Percentiles rank a stretch among this genome's conserved stretches.
Evolutionary conservation across 53 echinoderm and acorn worm genomes (phyloP).

Genomic region (Antedon mediterranea): DNA sequence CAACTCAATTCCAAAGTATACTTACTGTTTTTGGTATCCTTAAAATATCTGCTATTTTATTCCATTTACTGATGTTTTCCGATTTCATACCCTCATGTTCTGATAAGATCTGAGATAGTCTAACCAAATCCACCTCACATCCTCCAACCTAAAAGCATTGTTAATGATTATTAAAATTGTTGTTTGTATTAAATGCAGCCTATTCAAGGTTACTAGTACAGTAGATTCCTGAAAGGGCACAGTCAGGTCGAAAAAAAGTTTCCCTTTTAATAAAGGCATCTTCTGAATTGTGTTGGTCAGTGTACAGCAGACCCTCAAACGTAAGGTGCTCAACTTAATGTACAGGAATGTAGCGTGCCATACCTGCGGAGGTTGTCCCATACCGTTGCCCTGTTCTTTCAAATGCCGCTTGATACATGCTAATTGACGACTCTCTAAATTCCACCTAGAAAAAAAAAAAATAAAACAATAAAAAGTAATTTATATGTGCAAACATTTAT

Average conservation of each 20-base stretch:
- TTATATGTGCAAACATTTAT: too few species aligned
- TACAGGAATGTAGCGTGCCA: too few species aligned
- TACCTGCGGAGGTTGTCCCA: slow-evolving; percentile 80
- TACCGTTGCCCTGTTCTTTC: slow-evolving; percentile 36
- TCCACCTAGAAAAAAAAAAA: slow-evolving; percentile 46
- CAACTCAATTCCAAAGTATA: not conserved
- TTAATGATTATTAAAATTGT: too few species aligned
- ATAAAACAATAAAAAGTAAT: too few species aligned
- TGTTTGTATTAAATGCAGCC: too few species aligned
- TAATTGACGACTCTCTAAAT: slow-evolving; percentile 63
- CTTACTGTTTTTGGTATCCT: slow-evolving; percentile 88
- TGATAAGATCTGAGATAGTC: slow-evolving; percentile 67
- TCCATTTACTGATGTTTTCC: slow-evolving; percentile 73
- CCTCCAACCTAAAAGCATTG: slow-evolving; percentile 46
- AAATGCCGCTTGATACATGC: slow-evolving; percentile 82
- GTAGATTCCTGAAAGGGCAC: too few species aligned
- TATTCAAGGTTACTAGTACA: too few species aligned
- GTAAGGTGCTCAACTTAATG: too few species aligned
- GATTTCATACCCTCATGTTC: slow-evolving; percentile 82
- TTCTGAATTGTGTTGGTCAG: too few species aligned
- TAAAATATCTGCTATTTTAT: slow-evolving; percentile 79
- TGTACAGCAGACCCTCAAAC: too few species aligned
- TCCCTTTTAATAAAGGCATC: too few species aligned
- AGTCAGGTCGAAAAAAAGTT: too few species aligned
- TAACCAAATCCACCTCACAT: slow-evolving; percentile 86